phyloP scores from a whole-genome alignment of 2,888 invertebrate species.

The Cacoxenus indagator region DNA sequence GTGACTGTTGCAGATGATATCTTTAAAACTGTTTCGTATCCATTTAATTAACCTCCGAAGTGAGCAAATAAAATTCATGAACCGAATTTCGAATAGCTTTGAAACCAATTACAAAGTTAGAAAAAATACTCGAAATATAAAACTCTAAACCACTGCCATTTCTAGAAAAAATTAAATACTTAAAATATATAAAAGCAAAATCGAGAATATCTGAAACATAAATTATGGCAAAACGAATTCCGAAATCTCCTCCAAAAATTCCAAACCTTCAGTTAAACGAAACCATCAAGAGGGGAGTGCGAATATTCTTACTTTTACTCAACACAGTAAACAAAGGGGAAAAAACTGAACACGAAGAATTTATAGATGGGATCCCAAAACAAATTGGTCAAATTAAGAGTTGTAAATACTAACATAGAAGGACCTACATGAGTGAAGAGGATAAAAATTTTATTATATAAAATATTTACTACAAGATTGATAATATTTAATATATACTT shows the following conservation, averaged over 20 bases:
- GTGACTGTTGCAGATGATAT: too few species aligned
- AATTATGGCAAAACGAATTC: background rate
- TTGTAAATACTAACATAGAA: background rate
- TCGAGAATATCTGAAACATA: slow-evolving; percentile 1
- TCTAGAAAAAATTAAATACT: slow-evolving; percentile 39
- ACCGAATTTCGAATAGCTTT: too few species aligned
- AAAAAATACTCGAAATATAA: slow-evolving; percentile 26
- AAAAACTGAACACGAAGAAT: background rate
- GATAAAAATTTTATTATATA: background rate
- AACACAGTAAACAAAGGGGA: background rate
- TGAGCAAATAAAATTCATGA: too few species aligned
- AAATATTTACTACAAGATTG: slow-evolving; percentile 1
- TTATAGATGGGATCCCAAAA: background rate
- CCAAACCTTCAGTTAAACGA: slow-evolving; percentile 6
- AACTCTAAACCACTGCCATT: slow-evolving; percentile 54
- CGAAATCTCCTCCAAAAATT: background rate
- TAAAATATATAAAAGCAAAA: slow-evolving; percentile 17
- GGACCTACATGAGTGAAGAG: background rate
- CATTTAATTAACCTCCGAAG: too few species aligned
- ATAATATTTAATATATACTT: slow-evolving; percentile 16
- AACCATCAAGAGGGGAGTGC: too few species aligned
- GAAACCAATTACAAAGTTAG: slow-evolving; percentile 51
- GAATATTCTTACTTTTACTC: too few species aligned
- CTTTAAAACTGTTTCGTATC: too few species aligned
- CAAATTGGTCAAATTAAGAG: slow-evolving; percentile 6